Conservation (phyloP, 2,888 invertebrate genomes). For the Brenthis ino region DNA sequence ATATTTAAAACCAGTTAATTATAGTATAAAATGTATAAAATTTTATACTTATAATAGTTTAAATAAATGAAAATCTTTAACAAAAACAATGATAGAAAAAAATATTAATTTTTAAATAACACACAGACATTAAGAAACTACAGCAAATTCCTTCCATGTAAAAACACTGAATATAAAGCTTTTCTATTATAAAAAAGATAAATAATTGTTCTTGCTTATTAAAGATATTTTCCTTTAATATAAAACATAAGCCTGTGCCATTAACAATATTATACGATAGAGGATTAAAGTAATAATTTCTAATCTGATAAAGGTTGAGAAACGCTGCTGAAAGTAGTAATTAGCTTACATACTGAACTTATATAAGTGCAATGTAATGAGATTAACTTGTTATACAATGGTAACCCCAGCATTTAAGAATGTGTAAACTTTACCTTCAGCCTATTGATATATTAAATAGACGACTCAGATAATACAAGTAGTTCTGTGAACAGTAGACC, state of each 20-base stretch:
- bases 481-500: no score
- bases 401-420: not conserved
- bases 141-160: no score
- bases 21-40: no score
- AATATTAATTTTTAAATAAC: no score
- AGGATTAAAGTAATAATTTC: conserved; percentile 14
- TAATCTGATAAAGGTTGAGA: conserved; percentile 26
- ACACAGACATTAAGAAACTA: no score
- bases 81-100: no score
- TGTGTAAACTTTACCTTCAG: not conserved
- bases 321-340: conserved; percentile 28
- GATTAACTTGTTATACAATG: conserved; percentile 30
- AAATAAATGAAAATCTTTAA: no score
- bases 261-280: conserved; percentile 7
- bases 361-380: conserved; percentile 33
- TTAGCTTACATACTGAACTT: conserved; percentile 35
- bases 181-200: not conserved
- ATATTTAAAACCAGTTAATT: no score
- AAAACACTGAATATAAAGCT: not conserved
- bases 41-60: no score
- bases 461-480: no score
- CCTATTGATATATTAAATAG: no score
- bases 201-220: conserved; percentile 4
- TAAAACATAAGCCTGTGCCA: not conserved
- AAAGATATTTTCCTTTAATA: conserved; percentile 2